A percentile compares a stretch with the other conserved stretches of the same genome.
These are phyloP conservation scores for Tokudaia muenninki DNA, from an alignment of 2,797 vertebrate genomes.

Conservation along the genomic window DNA sequence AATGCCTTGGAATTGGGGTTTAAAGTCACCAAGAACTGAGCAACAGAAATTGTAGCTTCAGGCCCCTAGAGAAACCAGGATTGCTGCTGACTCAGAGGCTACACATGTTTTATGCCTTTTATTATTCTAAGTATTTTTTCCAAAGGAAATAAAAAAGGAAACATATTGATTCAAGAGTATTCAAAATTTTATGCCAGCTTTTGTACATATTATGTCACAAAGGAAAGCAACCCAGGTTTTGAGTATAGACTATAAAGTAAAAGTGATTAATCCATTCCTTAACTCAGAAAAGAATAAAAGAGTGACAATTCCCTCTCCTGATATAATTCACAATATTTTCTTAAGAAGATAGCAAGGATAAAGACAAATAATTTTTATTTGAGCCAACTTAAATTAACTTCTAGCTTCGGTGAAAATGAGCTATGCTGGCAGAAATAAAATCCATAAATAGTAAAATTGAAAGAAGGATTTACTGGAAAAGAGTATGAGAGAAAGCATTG, in stretches of 20 bases:
- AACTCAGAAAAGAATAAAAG: background rate
- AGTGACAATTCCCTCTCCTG: background rate
- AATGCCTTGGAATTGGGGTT: constrained; percentile 2
- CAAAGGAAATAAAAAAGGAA: background rate
- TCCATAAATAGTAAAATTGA: background rate
- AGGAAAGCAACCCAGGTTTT: background rate
- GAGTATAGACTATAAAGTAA: background rate
- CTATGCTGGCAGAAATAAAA: background rate
- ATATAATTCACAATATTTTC: background rate
- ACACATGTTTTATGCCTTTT: background rate
- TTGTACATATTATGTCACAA: background rate
- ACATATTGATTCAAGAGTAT: background rate
- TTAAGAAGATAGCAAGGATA: background rate
- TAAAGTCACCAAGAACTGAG: constrained; percentile 60
- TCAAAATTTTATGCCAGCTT: background rate
- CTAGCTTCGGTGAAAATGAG: background rate
- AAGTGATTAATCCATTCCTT: background rate
- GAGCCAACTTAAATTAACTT: background rate
- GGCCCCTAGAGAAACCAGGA: constrained; percentile 66
- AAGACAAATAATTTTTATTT: background rate
- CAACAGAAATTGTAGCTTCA: constrained; percentile 68
- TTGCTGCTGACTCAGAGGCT: constrained; percentile 71
- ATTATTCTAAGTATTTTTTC: background rate
- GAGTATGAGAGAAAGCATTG: background rate
- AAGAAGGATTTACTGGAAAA: background rate